These are phyloP conservation scores for Anthoscopus minutus DNA, from an alignment of 2,113 vertebrate species.

Conservation along the genomic window DNA sequence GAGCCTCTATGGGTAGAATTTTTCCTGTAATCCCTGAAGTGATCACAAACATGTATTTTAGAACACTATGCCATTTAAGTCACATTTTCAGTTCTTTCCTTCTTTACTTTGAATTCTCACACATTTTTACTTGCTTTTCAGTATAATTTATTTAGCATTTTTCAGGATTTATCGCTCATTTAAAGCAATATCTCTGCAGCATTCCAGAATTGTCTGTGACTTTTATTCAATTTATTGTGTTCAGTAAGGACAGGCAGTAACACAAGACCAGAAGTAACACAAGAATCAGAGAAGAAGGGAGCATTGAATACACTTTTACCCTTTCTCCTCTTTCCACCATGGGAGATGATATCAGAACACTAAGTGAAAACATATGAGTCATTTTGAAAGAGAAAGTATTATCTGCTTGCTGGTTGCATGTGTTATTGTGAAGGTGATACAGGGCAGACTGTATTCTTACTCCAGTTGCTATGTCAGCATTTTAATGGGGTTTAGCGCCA, in stretches of 20 bases:
- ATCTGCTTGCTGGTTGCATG: neutral
- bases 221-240: neutral
- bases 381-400: neutral
- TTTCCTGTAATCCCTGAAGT: neutral
- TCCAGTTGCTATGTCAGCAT: neutral
- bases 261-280: neutral
- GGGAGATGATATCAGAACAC: neutral
- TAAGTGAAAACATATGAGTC: neutral
- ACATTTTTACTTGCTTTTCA: neutral
- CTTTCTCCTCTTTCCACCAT: neutral
- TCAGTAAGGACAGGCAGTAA: neutral
- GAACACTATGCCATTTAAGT: neutral
- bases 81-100: neutral
- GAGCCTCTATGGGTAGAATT: neutral
- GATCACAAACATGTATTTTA: neutral
- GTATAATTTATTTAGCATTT: neutral
- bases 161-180: neutral
- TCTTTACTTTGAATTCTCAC: neutral
- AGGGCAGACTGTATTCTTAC: neutral
- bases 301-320: neutral
- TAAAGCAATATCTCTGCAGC: neutral
- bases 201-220: neutral
- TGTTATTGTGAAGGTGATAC: neutral
- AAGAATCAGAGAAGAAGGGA: neutral
- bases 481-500: neutral